A percentile compares a stretch with the other conserved stretches of the same genome.
Conservation (phyloP, 92 coral and sea anemone species). For the Diadumene lineata region DNA sequence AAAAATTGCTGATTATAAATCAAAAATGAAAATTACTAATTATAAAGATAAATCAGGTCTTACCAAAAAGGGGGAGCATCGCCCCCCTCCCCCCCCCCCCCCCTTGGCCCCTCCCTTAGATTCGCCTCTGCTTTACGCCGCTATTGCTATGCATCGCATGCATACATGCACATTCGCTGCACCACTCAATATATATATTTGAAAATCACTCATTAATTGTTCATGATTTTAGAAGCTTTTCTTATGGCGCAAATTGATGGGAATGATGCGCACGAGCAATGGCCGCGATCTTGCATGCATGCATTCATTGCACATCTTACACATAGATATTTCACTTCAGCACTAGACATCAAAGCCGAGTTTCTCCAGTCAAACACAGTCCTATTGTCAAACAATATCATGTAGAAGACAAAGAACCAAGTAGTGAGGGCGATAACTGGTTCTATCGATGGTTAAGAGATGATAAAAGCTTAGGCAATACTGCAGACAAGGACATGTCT, state of each 20-base stretch:
- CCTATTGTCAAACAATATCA: slow-evolving; percentile 19
- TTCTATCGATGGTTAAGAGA: slow-evolving; percentile 71
- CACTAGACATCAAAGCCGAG: slow-evolving; percentile 21
- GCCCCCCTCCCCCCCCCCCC: too few relatives aligned
- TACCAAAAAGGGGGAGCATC: too few relatives aligned
- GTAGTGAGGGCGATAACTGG: slow-evolving; percentile 55
- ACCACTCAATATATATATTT: too few relatives aligned
- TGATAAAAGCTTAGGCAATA: slow-evolving; percentile 5
- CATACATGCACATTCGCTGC: neutral
- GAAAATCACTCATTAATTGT: too few relatives aligned
- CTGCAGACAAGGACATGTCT: slow-evolving; percentile 35
- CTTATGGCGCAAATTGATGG: too few relatives aligned
- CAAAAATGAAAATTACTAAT: too few relatives aligned
- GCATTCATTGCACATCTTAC: neutral
- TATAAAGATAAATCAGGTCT: too few relatives aligned
- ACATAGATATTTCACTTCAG: neutral
- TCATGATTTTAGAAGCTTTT: too few relatives aligned
- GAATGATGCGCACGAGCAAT: neutral
- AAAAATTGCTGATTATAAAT: too few relatives aligned
- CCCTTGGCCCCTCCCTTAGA: too few relatives aligned
- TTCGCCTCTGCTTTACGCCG: neutral
- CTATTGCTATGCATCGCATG: neutral
- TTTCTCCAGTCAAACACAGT: slow-evolving; percentile 35
- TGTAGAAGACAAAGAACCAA: neutral
- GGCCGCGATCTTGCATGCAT: neutral